Base-by-base conservation (phyloP, 2,888 invertebrate genomes). In the Brenthis hecate region DNA sequence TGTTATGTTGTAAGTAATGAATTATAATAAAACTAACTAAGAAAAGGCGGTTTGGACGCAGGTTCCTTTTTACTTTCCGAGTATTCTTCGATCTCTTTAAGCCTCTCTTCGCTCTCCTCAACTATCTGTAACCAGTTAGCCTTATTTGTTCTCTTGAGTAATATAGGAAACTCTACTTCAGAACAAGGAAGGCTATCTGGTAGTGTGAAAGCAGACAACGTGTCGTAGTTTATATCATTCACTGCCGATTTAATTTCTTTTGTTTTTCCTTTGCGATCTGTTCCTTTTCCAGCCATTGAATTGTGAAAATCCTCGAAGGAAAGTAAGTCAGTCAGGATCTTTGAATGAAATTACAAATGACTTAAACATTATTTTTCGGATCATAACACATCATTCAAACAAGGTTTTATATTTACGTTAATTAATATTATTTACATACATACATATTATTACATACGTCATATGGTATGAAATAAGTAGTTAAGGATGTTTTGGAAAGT, bases 141-240 rank as follows among this genome's bases (percentile, higher is more conserved):
- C 58, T 70, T 81, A 3, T 72, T 71, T 13, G 68, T 73, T 62
- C 74, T 83, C 57, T 76, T 82, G 57, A 83, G 76, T 4, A 88
- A 71, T 5, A 86, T 71, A 0, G 92, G 91, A 71, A 91, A 89
- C 3, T 88, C 84, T 56, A 91, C 77, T 75, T 91, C 89, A 0
- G 92, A 91, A 72, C 88, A 87, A 3, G 91, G 83, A 6, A 92
- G 78, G 71, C 89, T 91, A 8, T 87, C 85, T 1, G 92, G 92
- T 56, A 92, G 72, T 13, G 79, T 81, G 62, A 92, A 92, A 3
- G 81, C 75, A 0, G 87, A 82, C 48, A 86, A 66, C 13, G 75
- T 76, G 1, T 85, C 88, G 11, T 43, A 43, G n/a, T 73, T 73
- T 4, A 76, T 60, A 1, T 86, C 86, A 60, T 74, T 78, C 5